Base-by-base conservation (phyloP, 2,113 vertebrate genomes). In the Sinocyclocheilus anophthalmus region DNA sequence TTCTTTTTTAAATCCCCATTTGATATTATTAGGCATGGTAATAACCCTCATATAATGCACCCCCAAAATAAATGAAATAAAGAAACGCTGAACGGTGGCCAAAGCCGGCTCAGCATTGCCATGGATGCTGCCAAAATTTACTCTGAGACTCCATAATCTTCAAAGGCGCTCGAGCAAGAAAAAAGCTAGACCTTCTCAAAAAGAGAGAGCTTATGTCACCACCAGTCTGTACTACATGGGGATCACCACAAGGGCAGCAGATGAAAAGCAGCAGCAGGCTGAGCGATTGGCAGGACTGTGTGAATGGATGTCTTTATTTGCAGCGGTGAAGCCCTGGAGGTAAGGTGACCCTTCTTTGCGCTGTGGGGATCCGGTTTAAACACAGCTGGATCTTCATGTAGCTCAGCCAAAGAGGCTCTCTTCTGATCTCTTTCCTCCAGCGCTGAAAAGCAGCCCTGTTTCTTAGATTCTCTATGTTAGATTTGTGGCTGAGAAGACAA, bases 381-480 rank as follows among this genome's bases (percentile, higher is more conserved):
- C 90, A 85, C 91, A 92, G 91, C 88, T 92, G 92, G 87, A 87
- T 53, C 84, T 91, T 92, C 88, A 89, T 89, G 90, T 65, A 65
- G 30, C 72, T 70, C 57, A 45, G 88, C 85, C 33, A 53, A 63
- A 42, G 79, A 86, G 70, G 22, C 30, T 67, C 37, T 57, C 65
- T 59, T 39, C 65, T 83, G 57, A 76, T 85, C 59, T 77, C n/a
- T n/a, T 69, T 37, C 26, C 81, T 61, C 73, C 50, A 33, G 50
- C 8, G 26, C 30, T 78, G 69, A 45, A 85, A 86, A 82, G 84
- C 67, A 75, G 78, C 22, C 76, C 67, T 87, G 81, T 89, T 89
- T 88, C 82, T 61, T 76, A 57, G 24, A 55, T 16, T 26, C 61
- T 81, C 59, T 65, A 10, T 45, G 6, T 30, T 48, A 48, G 22